A percentile compares a stretch with the other conserved stretches of the same genome.
Conservation (phyloP, 2,113 vertebrate genomes). For the Anolis sagrei region DNA sequence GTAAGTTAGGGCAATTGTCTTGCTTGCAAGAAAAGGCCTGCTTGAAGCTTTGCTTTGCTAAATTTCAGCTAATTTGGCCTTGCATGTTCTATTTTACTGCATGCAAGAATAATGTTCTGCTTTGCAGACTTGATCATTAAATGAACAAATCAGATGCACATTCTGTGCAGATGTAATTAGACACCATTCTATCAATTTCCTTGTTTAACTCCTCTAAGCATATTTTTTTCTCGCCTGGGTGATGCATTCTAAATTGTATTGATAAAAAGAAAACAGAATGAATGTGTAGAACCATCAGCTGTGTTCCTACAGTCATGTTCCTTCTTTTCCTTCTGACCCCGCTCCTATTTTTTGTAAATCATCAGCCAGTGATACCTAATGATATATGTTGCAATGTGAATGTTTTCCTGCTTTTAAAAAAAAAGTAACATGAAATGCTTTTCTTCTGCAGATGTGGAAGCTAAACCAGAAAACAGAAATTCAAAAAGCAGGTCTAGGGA, state of each 20-base stretch:
- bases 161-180: background rate
- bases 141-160: background rate
- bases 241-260: background rate
- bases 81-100: conserved; percentile 67
- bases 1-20: conserved; percentile 20
- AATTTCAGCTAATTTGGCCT: conserved; percentile 44
- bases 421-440: conserved; percentile 88
- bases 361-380: conserved; percentile 45
- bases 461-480: conserved; percentile 92
- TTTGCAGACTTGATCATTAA: conserved; percentile 42
- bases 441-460: conserved; percentile 99
- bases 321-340: conserved; percentile 23
- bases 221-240: conserved; percentile 14
- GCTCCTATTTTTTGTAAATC: conserved; percentile 37
- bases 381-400: conserved; percentile 59
- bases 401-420: conserved; percentile 62
- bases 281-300: conserved; percentile 1
- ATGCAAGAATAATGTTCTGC: conserved; percentile 69
- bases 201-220: background rate
- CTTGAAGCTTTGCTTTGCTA: conserved; percentile 47
- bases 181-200: background rate
- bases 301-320: conserved; percentile 36
- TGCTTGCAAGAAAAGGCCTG: conserved; percentile 50
- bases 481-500: conserved; percentile 97
- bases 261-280: background rate